These are phyloP conservation scores for Antheraea assamensis DNA, from an alignment of 2,888 invertebrate genomes.

Conservation along the genomic window DNA sequence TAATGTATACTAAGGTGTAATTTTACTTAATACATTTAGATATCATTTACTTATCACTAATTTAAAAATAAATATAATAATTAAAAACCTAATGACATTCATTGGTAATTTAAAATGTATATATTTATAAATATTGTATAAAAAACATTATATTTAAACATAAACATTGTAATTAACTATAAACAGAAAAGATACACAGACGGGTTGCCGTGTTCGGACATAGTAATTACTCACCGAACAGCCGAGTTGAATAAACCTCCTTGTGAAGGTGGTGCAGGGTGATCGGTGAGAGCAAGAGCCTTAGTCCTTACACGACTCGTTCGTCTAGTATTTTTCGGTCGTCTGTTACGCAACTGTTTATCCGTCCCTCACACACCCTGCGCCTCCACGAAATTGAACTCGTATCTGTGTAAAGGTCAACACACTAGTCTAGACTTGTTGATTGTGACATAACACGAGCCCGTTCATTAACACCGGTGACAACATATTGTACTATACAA, in stretches of 20 bases:
- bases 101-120: neutral
- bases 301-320: constrained; percentile 62
- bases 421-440: constrained; percentile 66
- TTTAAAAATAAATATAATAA: neutral
- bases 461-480: constrained; percentile 12
- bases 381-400: constrained; percentile 42
- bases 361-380: constrained; percentile 41
- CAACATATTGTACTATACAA: neutral
- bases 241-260: constrained; percentile 61
- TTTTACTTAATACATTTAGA: no score
- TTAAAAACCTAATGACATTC: neutral
- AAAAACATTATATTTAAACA: neutral
- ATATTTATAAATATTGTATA: neutral
- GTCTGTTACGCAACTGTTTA: constrained; percentile 55
- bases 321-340: constrained; percentile 59
- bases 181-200: constrained; percentile 33
- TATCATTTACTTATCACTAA: no score
- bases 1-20: no score
- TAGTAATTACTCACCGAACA: constrained; percentile 34
- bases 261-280: constrained; percentile 63
- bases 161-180: constrained; percentile 2
- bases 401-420: constrained; percentile 48
- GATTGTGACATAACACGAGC: constrained; percentile 42
- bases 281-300: constrained; percentile 62
- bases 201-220: constrained; percentile 42